Conservation (phyloP, 2,797 vertebrate genomes). For the Distichodus sexfasciatus region DNA sequence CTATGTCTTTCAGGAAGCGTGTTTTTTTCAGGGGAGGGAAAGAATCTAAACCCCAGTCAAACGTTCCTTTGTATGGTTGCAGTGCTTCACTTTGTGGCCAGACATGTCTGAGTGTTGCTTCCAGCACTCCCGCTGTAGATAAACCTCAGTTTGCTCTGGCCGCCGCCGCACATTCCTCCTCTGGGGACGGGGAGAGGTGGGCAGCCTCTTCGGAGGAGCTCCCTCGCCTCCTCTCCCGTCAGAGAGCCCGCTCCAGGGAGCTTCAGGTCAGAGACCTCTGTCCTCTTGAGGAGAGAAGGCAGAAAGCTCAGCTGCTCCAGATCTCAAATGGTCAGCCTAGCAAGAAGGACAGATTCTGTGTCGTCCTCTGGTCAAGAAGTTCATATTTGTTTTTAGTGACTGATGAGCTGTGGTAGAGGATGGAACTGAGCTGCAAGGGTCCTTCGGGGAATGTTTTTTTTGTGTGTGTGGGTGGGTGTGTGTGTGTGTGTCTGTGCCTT, state of each 20-base stretch:
- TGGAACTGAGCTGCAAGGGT: constrained; percentile 16
- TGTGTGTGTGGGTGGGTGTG: constrained; percentile 20
- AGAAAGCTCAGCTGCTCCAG: neutral
- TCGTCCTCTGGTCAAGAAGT: constrained; percentile 10
- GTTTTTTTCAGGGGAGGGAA: constrained; percentile 19
- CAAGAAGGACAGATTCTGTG: constrained; percentile 10
- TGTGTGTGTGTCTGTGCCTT: neutral
- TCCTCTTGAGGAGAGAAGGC: neutral
- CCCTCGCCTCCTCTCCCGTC: neutral
- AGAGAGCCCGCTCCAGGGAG: neutral
- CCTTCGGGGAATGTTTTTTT: too few relatives aligned
- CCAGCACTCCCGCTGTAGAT: constrained; percentile 64
- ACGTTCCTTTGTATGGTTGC: constrained; percentile 49
- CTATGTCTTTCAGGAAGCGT: constrained; percentile 20
- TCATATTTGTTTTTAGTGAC: constrained; percentile 20
- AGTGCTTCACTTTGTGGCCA: constrained; percentile 65
- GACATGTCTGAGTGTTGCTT: constrained; percentile 62
- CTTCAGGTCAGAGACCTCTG: too few relatives aligned
- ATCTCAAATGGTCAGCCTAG: neutral
- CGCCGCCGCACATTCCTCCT: constrained; percentile 36
- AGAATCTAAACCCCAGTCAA: constrained; percentile 43
- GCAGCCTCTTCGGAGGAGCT: constrained; percentile 23
- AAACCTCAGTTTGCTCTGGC: constrained; percentile 65
- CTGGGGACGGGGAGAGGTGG: constrained; percentile 30
- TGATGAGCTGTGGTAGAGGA: constrained; percentile 28